These are phyloP conservation scores for Papilio xuthus DNA, from an alignment of 1,140 invertebrate species.

Conservation along the genomic window DNA sequence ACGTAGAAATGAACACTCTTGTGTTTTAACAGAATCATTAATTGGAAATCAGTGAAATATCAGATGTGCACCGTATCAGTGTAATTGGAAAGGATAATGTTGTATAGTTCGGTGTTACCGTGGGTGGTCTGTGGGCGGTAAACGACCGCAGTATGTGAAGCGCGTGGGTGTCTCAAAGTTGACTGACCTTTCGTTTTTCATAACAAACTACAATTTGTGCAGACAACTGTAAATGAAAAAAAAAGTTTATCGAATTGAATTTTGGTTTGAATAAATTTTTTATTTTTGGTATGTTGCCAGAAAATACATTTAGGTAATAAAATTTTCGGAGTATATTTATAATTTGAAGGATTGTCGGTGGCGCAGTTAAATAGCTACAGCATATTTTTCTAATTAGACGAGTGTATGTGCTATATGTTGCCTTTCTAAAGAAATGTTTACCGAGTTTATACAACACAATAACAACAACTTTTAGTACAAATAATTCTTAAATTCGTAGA, in stretches of 20 bases:
- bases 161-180: constrained; percentile 1
- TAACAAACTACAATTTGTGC: constrained; percentile 1
- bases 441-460: too few relatives aligned
- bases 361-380: too few relatives aligned
- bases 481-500: neutral
- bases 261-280: constrained; percentile 8
- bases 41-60: constrained; percentile 21
- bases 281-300: neutral
- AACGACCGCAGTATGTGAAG: constrained; percentile 1
- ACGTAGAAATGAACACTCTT: neutral
- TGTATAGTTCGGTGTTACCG: neutral
- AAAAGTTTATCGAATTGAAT: neutral
- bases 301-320: neutral
- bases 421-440: too few relatives aligned
- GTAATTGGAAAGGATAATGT: neutral
- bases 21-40: neutral
- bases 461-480: too few relatives aligned
- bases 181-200: constrained; percentile 7
- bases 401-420: too few relatives aligned
- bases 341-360: too few relatives aligned
- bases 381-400: too few relatives aligned
- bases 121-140: constrained; percentile 1
- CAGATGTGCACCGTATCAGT: neutral
- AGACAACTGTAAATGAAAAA: neutral
- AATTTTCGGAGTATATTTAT: too few relatives aligned